Evolutionary conservation across 2,797 vertebrate species (phyloP), one percentile per base, ranked within the genome.

Genomic region (Neosilurus hyrtlii): DNA sequence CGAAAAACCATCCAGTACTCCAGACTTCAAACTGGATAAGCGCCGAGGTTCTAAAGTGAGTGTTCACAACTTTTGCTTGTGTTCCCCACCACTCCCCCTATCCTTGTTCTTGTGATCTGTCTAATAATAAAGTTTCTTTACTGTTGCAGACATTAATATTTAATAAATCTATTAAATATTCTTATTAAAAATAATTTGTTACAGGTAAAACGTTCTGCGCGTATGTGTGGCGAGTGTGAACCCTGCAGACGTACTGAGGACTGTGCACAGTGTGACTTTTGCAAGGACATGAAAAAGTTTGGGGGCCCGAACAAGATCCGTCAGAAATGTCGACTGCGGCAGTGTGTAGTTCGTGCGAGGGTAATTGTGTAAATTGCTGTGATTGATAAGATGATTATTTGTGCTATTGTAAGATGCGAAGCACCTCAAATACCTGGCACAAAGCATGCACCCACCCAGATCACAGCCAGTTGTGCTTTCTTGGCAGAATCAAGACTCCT

Each of bases 251-350:
- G 96, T 14, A 97, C 96, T 0, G 97, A 97, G 84, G 97, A 99
- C 90, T 98, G 97, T 66, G 95, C 97, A 0, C 95, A 96, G 77
- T 99, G 97, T 82, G 97, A 99, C 86, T 99, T 99, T 91, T 99
- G 97, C 86, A 96, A 97, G 59, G 97, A 99, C 93, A 99, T 99
- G 97, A 99, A 99, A 90, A 99, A 99, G 65, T 99, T 98, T 16
- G 97, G 97, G 18, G 97, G 97, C 2, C 97, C 97, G 24, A 99
- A 99, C 91, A 99, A 98, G 92, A 98, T 99, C 90, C 93, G 97
- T 7, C 97, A 99, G 92, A 99, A 99, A 90, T 99, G 97, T 79
- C 93, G 97, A 24, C 95, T 98, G 68, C 93, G 97, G 59, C 97
- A 99, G 86, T 99, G 97, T 91, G 96, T 96, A 82, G 96, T 98